Percentiles rank a stretch among this genome's conserved stretches.
These are phyloP conservation scores for Equus quagga DNA, from an alignment of 2,113 vertebrate genomes.

Conservation along the genomic window DNA sequence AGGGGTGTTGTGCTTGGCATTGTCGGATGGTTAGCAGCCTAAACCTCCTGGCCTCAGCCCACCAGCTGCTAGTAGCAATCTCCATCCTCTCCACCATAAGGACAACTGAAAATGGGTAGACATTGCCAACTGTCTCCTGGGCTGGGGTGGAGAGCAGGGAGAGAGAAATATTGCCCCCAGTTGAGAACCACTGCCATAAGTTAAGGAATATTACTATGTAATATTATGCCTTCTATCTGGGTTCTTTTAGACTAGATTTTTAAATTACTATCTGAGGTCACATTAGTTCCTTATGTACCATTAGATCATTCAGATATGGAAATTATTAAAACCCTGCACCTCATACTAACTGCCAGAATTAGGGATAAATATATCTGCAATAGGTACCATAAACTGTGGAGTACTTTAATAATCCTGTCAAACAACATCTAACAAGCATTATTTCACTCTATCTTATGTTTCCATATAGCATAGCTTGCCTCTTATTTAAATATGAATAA, in stretches of 20 bases:
- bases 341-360: constrained; percentile 43
- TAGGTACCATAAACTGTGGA: constrained; percentile 40
- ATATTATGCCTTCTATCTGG: not conserved
- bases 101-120: not conserved
- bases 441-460: constrained; percentile 65
- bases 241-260: constrained; percentile 30
- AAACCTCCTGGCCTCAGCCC: not conserved
- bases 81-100: rapidly evolving
- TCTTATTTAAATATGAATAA: constrained; percentile 63
- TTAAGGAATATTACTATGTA: not conserved
- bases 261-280: constrained; percentile 35
- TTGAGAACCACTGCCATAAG: not conserved
- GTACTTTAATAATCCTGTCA: constrained; percentile 65
- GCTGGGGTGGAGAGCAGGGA: not conserved
- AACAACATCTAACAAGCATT: constrained; percentile 47
- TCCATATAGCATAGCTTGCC: not conserved
- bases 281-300: constrained; percentile 13
- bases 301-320: constrained; percentile 31
- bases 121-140: not conserved
- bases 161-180: rapidly evolving
- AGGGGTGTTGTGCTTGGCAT: not conserved
- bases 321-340: constrained; percentile 61
- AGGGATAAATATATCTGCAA: constrained; percentile 13
- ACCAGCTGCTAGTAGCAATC: not conserved
- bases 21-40: not conserved